phyloP scores from a whole-genome alignment of 2,797 vertebrate genomes.

The Gallirallus australis region DNA sequence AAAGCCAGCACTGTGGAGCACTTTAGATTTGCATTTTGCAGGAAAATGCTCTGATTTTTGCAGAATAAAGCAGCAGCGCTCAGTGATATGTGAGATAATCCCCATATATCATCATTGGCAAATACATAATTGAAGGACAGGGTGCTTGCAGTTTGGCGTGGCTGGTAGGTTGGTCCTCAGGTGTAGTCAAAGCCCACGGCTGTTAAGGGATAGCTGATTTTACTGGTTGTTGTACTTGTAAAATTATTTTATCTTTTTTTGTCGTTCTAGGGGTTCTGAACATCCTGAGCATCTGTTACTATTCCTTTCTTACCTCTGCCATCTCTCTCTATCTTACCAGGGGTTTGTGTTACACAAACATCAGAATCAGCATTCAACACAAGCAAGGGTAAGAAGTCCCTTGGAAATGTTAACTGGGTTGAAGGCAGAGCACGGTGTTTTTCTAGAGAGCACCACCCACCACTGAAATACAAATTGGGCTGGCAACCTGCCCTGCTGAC shows the following conservation, averaged over 20 bases:
- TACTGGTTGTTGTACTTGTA: background rate
- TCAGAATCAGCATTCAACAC: background rate
- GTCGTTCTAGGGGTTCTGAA: background rate
- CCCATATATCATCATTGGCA: background rate
- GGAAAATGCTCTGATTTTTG: background rate
- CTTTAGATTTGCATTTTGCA: conserved; percentile 7
- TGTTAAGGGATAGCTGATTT: background rate
- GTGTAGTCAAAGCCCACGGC: background rate
- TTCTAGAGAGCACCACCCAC: background rate
- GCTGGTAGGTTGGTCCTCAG: background rate
- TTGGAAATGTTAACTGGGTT: background rate
- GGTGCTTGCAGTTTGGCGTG: background rate
- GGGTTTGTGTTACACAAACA: background rate
- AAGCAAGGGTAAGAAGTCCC: background rate
- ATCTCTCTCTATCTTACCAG: background rate
- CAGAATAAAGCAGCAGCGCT: background rate
- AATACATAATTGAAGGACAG: background rate
- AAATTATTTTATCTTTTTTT: background rate
- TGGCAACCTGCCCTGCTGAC: background rate
- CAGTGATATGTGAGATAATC: background rate
- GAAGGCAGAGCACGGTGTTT: background rate
- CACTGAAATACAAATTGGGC: background rate
- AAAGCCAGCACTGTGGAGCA: conserved; percentile 30
- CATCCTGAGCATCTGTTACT: accelerated
- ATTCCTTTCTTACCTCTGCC: background rate